These are phyloP conservation scores for Drosophila paramelanica DNA, from an alignment of 2,888 invertebrate genomes.

Conservation along the genomic window DNA sequence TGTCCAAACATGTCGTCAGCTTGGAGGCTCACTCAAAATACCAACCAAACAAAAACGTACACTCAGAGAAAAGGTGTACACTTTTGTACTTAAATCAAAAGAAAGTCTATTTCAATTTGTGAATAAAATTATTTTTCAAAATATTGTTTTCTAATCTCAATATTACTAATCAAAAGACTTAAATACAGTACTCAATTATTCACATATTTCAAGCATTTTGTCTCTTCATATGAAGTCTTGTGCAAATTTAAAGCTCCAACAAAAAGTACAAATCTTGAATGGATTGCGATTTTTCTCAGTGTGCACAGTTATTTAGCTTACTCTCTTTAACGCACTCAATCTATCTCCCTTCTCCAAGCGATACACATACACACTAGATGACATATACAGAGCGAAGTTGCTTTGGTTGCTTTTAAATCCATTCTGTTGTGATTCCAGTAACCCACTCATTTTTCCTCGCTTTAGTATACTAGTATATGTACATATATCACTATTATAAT, in stretches of 20 bases:
- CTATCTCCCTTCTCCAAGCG: not conserved
- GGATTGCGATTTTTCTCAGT: too few relatives aligned
- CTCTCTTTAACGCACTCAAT: not conserved
- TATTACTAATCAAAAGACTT: too few relatives aligned
- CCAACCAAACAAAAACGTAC: slow-evolving; percentile 36
- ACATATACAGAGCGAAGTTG: slow-evolving; percentile 20
- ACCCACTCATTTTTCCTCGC: not conserved
- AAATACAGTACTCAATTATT: too few relatives aligned
- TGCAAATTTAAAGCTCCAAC: too few relatives aligned
- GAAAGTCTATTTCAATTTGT: too few relatives aligned
- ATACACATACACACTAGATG: slow-evolving; percentile 3
- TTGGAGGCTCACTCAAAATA: slow-evolving; percentile 51
- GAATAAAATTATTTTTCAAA: too few relatives aligned
- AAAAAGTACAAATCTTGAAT: too few relatives aligned
- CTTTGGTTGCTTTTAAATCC: slow-evolving; percentile 19
- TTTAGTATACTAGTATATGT: not conserved
- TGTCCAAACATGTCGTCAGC: slow-evolving; percentile 56
- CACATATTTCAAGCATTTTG: too few relatives aligned
- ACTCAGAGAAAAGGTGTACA: not conserved
- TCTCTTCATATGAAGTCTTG: too few relatives aligned
- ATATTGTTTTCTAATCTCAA: too few relatives aligned
- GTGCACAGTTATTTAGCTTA: not conserved
- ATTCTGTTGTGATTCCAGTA: not conserved
- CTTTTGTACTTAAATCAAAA: not conserved
- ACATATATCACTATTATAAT: not conserved